Conservation (phyloP, 2,113 vertebrate species). For the Orcinus orca region DNA sequence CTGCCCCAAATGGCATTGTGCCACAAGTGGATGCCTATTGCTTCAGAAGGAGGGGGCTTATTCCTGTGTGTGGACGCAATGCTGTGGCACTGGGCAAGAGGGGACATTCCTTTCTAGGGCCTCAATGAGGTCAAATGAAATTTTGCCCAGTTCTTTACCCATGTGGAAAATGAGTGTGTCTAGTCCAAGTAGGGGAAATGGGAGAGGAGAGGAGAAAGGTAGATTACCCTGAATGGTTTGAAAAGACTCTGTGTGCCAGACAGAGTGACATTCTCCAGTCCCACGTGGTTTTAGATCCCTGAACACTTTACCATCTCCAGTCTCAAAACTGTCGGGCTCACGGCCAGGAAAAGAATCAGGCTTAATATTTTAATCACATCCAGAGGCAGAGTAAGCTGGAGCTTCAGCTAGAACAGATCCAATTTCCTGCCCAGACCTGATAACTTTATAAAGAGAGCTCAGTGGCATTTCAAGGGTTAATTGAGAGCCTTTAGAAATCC, state of each 20-base stretch:
- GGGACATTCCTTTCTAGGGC: neutral
- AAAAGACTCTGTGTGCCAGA: neutral
- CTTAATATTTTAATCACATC: neutral
- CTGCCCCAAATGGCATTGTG: neutral
- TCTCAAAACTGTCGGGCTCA: neutral
- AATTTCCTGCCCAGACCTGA: neutral
- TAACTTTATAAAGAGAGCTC: neutral
- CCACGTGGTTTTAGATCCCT: neutral
- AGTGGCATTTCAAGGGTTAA: slow-evolving; percentile 15
- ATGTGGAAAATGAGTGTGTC: neutral
- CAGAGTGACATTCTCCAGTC: neutral
- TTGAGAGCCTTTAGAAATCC: neutral
- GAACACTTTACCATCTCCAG: neutral
- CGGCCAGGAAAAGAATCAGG: neutral
- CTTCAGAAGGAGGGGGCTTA: neutral
- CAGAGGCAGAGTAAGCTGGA: neutral
- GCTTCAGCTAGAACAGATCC: neutral
- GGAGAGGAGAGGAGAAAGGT: neutral
- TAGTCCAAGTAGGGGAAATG: neutral
- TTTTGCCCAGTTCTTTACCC: neutral
- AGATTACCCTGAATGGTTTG: neutral
- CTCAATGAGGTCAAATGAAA: neutral
- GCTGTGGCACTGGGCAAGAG: neutral
- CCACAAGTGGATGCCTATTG: neutral
- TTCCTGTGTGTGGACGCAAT: neutral